Base-by-base conservation (phyloP, 2,113 vertebrate species). In the Dendrocopos noguchii region DNA sequence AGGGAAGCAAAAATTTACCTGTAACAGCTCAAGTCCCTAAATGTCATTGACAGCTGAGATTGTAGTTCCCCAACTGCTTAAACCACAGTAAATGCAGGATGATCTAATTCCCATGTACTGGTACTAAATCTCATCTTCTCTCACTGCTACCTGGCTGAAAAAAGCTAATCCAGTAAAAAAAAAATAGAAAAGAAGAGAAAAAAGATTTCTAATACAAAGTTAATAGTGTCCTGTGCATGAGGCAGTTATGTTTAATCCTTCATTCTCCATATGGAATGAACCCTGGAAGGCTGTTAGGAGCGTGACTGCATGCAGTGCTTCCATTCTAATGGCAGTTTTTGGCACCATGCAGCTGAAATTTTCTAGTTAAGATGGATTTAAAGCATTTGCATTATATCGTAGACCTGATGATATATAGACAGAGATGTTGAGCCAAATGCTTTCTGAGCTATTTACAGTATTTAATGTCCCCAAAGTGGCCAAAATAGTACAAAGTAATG, bases 381-480 rank as follows among this genome's bases (percentile, higher is more conserved):
- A 87, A 89, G 60, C 0, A 1, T 18, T 63, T 91, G 64, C 74
- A 52, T 90, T 88, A 27, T 60, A 24, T 29, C 21, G 50, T 63
- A 52, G 52, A 60, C 60, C 33, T 44, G 84, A 42, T 53, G 64
- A 71, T 85, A 47, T 27, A 74, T 9, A 53, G 72, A 34, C 34
- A 56, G 13, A 42, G 77, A 50, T 70, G 22, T 88, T 63, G 66
- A 86, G 55, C 65, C 50, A 88, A 76, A 86, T 73, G 70, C 61
- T 90, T 86, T 88, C 82, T 83, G 85, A 80, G 73, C 76, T 92
- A 68, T 90, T 95, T 90, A 63, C 57, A 81, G 55, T 82, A 55
- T 74, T 91, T 82, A 71, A 73, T 77, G 61, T 84, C 59, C 80
- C 73, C 27, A 82, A 93, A 91, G 76, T 12, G 56, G 76, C 39